A percentile compares a stretch with the other conserved stretches of the same genome.
These are phyloP conservation scores for Gambelia wislizenii DNA, from an alignment of 2,797 vertebrate genomes.

Conservation along the genomic window DNA sequence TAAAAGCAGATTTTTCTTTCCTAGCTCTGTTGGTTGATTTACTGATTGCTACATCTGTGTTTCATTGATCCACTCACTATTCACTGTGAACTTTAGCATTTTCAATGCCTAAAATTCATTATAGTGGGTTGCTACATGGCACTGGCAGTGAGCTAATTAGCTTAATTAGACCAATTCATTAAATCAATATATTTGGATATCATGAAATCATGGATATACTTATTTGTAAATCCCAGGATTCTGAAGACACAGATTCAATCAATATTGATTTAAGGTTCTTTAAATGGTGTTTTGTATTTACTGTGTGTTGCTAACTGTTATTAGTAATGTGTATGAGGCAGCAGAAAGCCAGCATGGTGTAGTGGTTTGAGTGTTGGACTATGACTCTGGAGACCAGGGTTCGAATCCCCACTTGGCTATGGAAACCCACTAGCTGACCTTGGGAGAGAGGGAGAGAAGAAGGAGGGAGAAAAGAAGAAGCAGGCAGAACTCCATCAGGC, in stretches of 20 bases:
- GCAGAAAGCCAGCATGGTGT: no score
- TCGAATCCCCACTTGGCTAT: no score
- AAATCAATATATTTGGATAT: slow-evolving; percentile 21
- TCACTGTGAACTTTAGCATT: slow-evolving; percentile 9
- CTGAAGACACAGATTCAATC: not conserved
- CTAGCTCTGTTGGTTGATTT: not conserved
- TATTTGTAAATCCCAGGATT: not conserved
- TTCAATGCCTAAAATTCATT: not conserved
- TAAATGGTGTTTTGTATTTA: not conserved
- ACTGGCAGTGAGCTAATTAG: slow-evolving; percentile 11
- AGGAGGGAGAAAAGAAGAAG: no score
- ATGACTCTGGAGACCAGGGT: no score
- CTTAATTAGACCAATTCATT: slow-evolving; percentile 21
- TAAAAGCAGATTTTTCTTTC: not conserved
- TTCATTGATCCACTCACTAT: not conserved
- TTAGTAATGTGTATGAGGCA: not conserved
- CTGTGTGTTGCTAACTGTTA: not conserved
- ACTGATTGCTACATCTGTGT: not conserved
- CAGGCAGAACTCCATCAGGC: no score
- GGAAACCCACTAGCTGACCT: no score
- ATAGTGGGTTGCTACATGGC: not conserved
- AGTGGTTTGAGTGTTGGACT: no score
- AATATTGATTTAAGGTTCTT: not conserved
- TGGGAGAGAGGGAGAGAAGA: no score
- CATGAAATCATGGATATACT: slow-evolving; percentile 19